Conservation (phyloP, 1,140 invertebrate genomes). For the Drosophila insularis region DNA sequence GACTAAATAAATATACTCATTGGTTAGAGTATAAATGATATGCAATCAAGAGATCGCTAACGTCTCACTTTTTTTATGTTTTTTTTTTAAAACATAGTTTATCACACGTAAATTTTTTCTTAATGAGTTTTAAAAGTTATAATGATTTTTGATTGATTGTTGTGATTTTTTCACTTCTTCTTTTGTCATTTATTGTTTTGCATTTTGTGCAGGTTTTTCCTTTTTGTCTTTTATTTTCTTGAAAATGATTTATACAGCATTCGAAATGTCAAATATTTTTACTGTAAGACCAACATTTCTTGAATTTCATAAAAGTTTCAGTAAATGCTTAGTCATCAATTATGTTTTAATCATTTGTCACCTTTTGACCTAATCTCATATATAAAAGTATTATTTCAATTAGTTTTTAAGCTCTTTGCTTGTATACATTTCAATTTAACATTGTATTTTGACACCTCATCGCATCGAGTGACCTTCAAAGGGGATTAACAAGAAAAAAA, state of each 20-base stretch:
- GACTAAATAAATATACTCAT: background rate
- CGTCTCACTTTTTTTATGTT: conserved; percentile 21
- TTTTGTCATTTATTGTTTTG: conserved; percentile 11
- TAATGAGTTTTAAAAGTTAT: conserved; percentile 45
- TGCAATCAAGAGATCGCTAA: background rate
- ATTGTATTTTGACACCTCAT: conserved; percentile 54
- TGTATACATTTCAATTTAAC: conserved; percentile 38
- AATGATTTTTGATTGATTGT: conserved; percentile 55
- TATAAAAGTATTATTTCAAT: conserved; percentile 24
- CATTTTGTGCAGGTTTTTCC: conserved; percentile 7
- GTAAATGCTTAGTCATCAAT: conserved; percentile 3
- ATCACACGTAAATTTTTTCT: conserved; percentile 33
- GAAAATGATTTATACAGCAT: background rate
- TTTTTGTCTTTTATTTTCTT: background rate
- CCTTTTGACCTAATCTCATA: conserved; percentile 17
- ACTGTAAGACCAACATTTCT: no score
- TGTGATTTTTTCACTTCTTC: conserved; percentile 30
- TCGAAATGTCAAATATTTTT: conserved; percentile 27
- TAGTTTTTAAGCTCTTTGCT: conserved; percentile 25
- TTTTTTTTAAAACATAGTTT: conserved; percentile 27
- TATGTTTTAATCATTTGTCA: conserved; percentile 8
- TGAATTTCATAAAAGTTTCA: no score
- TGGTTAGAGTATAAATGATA: background rate
- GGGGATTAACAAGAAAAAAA: conserved; percentile 26
- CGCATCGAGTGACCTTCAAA: conserved; percentile 40